phyloP scores from a whole-genome alignment of 1,140 invertebrate genomes.

The Pantala flavescens region DNA sequence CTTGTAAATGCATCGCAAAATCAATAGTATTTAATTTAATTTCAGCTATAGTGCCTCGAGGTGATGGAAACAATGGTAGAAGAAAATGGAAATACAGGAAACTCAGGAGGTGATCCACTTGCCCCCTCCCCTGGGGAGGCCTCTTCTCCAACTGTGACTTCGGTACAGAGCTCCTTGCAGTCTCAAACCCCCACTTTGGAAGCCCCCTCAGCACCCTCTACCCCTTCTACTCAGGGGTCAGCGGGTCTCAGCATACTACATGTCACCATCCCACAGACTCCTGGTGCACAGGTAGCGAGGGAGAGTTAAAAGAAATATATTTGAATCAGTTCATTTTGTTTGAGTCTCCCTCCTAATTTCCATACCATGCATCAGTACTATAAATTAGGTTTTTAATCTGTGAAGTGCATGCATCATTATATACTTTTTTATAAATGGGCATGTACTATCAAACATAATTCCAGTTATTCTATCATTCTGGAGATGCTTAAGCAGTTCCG shows the following conservation, averaged over 20 bases:
- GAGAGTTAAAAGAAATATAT: constrained; percentile 15
- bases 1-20: too few relatives aligned
- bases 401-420: not conserved
- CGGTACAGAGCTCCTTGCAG: constrained; percentile 19
- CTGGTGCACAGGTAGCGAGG: constrained; percentile 51
- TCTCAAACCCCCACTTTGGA: constrained; percentile 3
- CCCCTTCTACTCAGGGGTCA: constrained; percentile 37
- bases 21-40: too few relatives aligned
- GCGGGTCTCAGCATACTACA: constrained; percentile 67
- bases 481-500: not conserved
- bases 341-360: not conserved
- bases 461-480: not conserved
- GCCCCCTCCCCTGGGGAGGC: constrained; percentile 22
- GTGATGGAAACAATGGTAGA: constrained; percentile 80
- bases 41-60: constrained; percentile 36
- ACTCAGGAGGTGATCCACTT: constrained; percentile 40
- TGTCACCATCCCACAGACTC: constrained; percentile 59
- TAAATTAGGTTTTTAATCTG: not conserved
- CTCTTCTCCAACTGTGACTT: constrained; percentile 24
- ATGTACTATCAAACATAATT: constrained; percentile 1
- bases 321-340: not conserved
- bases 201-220: constrained; percentile 35
- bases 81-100: constrained; percentile 62
- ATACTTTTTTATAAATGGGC: not conserved
- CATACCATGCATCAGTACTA: not conserved